Evolutionary conservation across 2,797 vertebrate genomes (phyloP).

Genomic region (Masticophis lateralis): DNA sequence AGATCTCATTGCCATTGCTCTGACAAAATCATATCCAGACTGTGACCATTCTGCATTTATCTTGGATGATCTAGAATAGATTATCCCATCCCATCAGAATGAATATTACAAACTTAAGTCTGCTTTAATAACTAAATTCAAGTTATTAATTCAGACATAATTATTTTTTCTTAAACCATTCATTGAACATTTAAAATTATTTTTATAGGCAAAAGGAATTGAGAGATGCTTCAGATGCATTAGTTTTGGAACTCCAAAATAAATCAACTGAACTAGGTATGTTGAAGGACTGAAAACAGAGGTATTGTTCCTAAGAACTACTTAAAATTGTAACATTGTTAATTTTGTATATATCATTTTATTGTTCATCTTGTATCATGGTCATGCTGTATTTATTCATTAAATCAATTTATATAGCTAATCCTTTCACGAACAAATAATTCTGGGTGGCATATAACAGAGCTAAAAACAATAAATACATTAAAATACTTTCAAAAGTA

Average conservation of each 20-base stretch:
- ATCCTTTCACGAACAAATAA: not conserved
- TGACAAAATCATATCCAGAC: too few species aligned
- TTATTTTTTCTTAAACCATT: constrained; percentile 32
- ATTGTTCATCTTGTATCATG: not conserved
- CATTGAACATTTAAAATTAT: constrained; percentile 42
- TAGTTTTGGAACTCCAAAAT: constrained; percentile 73
- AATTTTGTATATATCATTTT: not conserved
- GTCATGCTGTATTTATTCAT: not conserved
- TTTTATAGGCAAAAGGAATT: constrained; percentile 74
- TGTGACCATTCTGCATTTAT: too few species aligned
- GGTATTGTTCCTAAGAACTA: not conserved
- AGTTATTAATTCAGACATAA: constrained; percentile 29
- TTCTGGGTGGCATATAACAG: not conserved
- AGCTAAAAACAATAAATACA: not conserved
- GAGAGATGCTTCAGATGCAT: constrained; percentile 67
- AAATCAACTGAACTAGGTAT: constrained; percentile 80
- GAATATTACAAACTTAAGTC: not conserved
- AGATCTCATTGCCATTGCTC: too few species aligned
- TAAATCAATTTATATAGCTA: not conserved
- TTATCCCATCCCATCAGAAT: too few species aligned
- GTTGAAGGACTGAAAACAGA: constrained; percentile 32
- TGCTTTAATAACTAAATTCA: not conserved
- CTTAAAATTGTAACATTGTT: not conserved
- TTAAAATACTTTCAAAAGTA: not conserved
- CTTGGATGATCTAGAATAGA: too few species aligned